A percentile compares a stretch with the other conserved stretches of the same genome.
Conservation (phyloP, 2,888 invertebrate species). For the Hemaris fuciformis region DNA sequence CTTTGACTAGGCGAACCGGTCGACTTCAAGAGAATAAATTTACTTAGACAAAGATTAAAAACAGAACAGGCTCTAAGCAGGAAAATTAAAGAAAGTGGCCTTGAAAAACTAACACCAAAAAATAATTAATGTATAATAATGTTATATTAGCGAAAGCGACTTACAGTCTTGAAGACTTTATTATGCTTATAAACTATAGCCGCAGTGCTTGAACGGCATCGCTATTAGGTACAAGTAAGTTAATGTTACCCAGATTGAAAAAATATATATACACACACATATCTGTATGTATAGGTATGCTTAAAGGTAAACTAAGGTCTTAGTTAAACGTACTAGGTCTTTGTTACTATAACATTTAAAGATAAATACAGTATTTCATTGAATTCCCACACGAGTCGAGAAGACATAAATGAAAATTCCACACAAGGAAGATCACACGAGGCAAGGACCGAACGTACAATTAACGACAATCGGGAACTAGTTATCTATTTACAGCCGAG, state of each 20-base stretch:
- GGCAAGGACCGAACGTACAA: neutral
- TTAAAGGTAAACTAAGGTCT: too few relatives aligned
- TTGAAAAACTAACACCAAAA: neutral
- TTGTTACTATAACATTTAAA: too few relatives aligned
- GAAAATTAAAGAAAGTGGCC: neutral
- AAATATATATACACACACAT: too few relatives aligned
- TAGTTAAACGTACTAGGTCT: too few relatives aligned
- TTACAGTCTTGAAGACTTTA: neutral
- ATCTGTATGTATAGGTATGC: too few relatives aligned
- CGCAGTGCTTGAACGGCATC: too few relatives aligned
- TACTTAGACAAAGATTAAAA: conserved; percentile 1
- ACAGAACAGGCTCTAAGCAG: neutral
- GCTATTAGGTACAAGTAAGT: too few relatives aligned
- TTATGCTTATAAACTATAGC: too few relatives aligned
- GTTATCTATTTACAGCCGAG: neutral
- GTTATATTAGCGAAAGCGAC: neutral
- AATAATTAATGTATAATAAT: neutral
- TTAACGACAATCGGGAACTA: neutral
- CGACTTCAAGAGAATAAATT: conserved; percentile 5
- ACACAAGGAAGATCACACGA: neutral
- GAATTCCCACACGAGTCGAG: neutral
- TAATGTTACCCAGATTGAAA: too few relatives aligned
- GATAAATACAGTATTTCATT: too few relatives aligned
- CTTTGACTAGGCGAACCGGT: neutral
- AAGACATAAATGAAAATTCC: neutral